A percentile compares a stretch with the other conserved stretches of the same genome.
phyloP scores from a whole-genome alignment of 2,113 vertebrate genomes.

The Scopus umbretta region DNA sequence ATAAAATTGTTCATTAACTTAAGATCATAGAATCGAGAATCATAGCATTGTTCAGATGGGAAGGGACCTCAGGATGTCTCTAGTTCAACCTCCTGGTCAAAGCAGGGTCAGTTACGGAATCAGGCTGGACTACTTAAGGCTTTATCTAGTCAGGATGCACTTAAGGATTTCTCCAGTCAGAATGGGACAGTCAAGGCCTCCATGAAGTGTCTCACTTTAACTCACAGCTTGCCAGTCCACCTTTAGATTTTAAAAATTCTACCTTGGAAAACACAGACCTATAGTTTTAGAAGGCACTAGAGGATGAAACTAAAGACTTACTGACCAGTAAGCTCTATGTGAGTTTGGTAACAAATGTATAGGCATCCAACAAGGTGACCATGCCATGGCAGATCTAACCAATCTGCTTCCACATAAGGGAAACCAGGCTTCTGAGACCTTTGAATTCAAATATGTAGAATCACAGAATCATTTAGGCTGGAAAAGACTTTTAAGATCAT shows the following conservation, averaged over 20 bases:
- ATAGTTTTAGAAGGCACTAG: neutral
- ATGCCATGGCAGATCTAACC: neutral
- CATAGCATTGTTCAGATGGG: rapidly evolving
- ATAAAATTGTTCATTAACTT: neutral
- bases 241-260: neutral
- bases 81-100: neutral
- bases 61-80: neutral
- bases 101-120: neutral
- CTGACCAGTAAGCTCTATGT: neutral
- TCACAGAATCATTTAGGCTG: neutral
- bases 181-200: neutral
- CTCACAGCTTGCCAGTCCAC: neutral
- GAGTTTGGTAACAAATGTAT: neutral
- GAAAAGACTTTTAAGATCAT: neutral
- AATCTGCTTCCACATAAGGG: neutral
- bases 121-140: neutral
- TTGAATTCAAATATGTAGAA: neutral
- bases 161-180: neutral
- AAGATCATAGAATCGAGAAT: rapidly evolving
- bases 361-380: neutral
- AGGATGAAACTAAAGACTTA: neutral
- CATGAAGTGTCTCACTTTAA: neutral
- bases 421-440: neutral
- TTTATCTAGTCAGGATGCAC: neutral
- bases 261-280: neutral